Evolutionary conservation across 2,888 invertebrate genomes (phyloP).

Genomic region (Tiliacea aurago): DNA sequence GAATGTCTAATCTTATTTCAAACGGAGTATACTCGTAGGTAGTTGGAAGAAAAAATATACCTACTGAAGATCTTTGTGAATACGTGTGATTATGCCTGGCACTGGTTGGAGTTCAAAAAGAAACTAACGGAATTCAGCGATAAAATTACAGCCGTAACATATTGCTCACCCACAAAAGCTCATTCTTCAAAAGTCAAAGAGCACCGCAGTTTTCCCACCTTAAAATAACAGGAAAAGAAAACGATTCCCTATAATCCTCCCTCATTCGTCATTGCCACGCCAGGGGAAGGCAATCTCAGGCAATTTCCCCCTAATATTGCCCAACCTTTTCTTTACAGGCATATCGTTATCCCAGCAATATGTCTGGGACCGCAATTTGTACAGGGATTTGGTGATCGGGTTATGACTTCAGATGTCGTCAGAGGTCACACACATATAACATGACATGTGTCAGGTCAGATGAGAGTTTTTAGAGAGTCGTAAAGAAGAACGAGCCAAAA

Average conservation of each 20-base stretch:
- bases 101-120: neutral
- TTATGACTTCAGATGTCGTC: conserved; percentile 53
- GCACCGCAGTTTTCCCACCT: neutral
- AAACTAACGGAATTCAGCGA: too few relatives aligned
- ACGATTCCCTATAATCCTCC: conserved; percentile 39
- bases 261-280: conserved; percentile 42
- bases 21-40: too few relatives aligned
- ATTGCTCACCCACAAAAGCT: neutral
- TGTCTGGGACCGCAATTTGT: conserved; percentile 57
- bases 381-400: conserved; percentile 52
- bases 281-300: conserved; percentile 43
- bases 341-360: conserved; percentile 59
- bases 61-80: neutral
- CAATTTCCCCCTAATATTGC: conserved; percentile 58
- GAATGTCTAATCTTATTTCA: too few relatives aligned
- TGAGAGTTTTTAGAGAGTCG: conserved; percentile 50
- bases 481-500: conserved; percentile 40
- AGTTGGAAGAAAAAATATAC: too few relatives aligned
- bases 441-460: conserved; percentile 37
- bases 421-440: conserved; percentile 33
- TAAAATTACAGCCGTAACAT: conserved; percentile 17
- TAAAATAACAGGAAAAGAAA: conserved; percentile 50
- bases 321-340: conserved; percentile 51
- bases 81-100: neutral
- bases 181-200: conserved; percentile 11